Evolutionary conservation across 1,140 invertebrate genomes (phyloP), one percentile per base, ranked within the genome.

Genomic region (Nautilus pompilius): DNA sequence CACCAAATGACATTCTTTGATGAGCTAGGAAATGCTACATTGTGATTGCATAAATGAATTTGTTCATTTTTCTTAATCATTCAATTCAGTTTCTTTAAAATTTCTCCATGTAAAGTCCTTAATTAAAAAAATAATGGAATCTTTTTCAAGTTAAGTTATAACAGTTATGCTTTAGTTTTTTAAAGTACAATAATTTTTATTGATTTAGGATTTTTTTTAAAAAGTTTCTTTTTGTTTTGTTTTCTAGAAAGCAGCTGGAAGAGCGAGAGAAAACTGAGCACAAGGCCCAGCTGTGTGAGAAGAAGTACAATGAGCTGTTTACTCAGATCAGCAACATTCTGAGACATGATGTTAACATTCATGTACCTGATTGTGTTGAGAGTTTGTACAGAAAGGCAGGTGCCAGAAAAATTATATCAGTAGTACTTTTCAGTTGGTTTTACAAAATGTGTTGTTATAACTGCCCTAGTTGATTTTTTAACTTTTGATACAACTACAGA

Each of bases 211-310:
- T 46, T 13, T 46, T 46, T 46, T 46, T 59, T 58, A 34, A 33
- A 10, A 32, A 34, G 10, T 5, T 28, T n/a, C 51, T 54, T 17
- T 57, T 32, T 36, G 26, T 51, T 69, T 30, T 62, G 15, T 36
- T 56, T 48, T 63, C 13, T 58, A 81, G 80, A 62, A 73, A 72
- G 58, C 73, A 78, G 36, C 58, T 82, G 24, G 74, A 78, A 26
- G 77, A 79, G 24, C 64, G 77, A 68, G 80, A 82, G 34, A 54
- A 63, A 33, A 70, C 72, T 13, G 76, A 79, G 41, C 62, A 71
- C 6, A 65, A 68, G 58, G 62, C 58, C 30, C 60, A 65, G 24
- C 33, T 62, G 6, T 48, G 67, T 28, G 66, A 76, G 8, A 75
- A 70, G 51, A 75, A 69, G 41, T 63, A 74, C 24, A 61, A 58